Conservation (phyloP, 1,140 invertebrate species). For the Drosophila varians region DNA sequence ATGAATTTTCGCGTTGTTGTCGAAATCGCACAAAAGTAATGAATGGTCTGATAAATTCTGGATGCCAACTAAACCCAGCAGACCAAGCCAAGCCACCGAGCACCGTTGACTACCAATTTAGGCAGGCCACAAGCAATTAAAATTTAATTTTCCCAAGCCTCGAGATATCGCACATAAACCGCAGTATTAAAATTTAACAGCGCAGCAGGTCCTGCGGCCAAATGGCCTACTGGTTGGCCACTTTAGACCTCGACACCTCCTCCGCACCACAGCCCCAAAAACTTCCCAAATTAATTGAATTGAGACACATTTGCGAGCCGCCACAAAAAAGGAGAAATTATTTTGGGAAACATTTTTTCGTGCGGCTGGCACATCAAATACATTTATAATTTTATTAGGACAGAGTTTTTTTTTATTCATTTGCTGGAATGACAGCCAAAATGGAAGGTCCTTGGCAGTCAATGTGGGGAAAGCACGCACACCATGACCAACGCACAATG, state of each 20-base stretch:
- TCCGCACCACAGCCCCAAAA: neutral
- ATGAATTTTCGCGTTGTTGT: conserved; percentile 25
- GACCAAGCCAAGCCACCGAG: conserved; percentile 6
- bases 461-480: conserved; percentile 64
- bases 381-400: conserved; percentile 71
- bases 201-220: conserved; percentile 42
- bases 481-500: conserved; percentile 20
- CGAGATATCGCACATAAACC: conserved; percentile 48
- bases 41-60: conserved; percentile 53
- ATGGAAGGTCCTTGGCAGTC: conserved; percentile 49
- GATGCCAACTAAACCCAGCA: conserved; percentile 25
- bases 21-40: conserved; percentile 38
- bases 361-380: conserved; percentile 34
- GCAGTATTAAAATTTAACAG: conserved; percentile 73
- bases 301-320: conserved; percentile 54
- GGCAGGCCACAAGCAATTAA: conserved; percentile 64
- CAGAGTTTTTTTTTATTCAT: conserved; percentile 11
- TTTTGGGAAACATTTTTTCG: conserved; percentile 29
- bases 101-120: conserved; percentile 46
- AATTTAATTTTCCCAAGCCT: conserved; percentile 62
- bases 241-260: conserved; percentile 49
- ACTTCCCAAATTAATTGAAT: conserved; percentile 67
- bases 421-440: conserved; percentile 12
- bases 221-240: conserved; percentile 39
- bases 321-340: conserved; percentile 33